Conservation (phyloP, 2,797 vertebrate genomes). For the Sebastes aleutianus region DNA sequence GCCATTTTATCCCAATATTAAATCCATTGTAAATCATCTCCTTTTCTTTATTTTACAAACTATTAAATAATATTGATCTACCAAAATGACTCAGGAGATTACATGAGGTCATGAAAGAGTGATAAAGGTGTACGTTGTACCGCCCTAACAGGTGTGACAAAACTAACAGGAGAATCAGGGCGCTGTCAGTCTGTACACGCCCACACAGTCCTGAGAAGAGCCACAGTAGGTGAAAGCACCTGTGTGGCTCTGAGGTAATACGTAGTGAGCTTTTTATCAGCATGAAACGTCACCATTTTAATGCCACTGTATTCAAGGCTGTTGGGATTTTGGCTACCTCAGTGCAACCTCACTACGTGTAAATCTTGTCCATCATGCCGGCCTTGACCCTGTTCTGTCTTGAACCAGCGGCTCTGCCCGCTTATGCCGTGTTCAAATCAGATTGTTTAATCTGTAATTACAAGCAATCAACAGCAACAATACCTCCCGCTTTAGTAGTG, state of each 20-base stretch:
- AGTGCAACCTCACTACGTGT: neutral
- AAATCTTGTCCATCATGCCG: neutral
- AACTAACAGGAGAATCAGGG: constrained; percentile 14
- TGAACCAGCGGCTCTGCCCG: neutral
- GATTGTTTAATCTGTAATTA: neutral
- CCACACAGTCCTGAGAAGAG: neutral
- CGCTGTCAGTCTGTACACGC: neutral
- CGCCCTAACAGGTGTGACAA: constrained; percentile 22
- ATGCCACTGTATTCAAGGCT: neutral
- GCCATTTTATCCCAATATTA: neutral
- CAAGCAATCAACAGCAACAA: neutral
- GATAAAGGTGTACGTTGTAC: neutral
- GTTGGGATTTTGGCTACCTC: neutral
- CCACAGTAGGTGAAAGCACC: neutral
- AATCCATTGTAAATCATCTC: neutral
- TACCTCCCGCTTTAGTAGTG: neutral
- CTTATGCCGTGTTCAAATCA: too few relatives aligned
- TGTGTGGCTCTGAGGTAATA: neutral
- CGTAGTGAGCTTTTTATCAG: neutral
- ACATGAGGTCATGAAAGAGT: constrained; percentile 5
- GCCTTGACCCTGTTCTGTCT: neutral
- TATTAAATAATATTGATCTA: neutral
- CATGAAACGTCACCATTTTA: neutral
- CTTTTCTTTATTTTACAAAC: neutral
- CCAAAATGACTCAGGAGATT: neutral